Evolutionary conservation across 2,797 vertebrate genomes (phyloP).

Genomic region (Crypturellus tataupa): DNA sequence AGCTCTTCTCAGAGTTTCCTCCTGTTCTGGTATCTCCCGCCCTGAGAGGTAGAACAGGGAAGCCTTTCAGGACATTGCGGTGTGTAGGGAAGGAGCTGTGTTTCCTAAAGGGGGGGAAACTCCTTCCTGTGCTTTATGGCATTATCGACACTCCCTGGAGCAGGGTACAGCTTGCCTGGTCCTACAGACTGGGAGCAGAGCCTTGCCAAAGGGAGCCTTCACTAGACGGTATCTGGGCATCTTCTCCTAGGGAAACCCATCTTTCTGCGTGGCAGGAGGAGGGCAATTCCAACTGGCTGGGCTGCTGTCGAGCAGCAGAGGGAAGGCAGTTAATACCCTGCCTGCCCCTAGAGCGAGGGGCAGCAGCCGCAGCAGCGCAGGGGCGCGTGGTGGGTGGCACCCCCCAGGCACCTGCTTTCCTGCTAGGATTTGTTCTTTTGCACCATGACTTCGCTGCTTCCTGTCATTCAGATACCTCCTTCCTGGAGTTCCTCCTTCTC

Average conservation of each 20-base stretch:
- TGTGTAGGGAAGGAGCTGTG: neutral
- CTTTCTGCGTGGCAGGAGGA: too few species aligned
- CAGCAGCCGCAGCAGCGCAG: neutral
- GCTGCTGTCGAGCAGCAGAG: neutral
- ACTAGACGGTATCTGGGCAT: neutral
- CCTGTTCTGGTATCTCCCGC: neutral
- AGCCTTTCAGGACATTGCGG: neutral
- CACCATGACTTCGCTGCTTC: neutral
- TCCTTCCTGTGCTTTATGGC: neutral
- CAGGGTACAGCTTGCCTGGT: too few species aligned
- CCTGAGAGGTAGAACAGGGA: neutral
- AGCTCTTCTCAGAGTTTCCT: neutral
- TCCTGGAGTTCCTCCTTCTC: neutral
- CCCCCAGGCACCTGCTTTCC: neutral
- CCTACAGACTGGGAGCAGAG: too few species aligned
- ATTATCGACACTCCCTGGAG: neutral
- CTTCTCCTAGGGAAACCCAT: too few species aligned
- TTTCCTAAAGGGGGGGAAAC: neutral
- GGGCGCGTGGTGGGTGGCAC: neutral
- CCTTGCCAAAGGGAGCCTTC: neutral
- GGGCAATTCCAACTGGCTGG: neutral
- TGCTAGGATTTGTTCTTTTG: neutral
- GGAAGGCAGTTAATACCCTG: neutral
- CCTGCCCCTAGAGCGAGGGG: neutral
- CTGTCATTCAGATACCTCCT: neutral